Percentiles rank a stretch among this genome's conserved stretches.
phyloP scores from a whole-genome alignment of 2,797 vertebrate genomes.

The Parambassis ranga region DNA sequence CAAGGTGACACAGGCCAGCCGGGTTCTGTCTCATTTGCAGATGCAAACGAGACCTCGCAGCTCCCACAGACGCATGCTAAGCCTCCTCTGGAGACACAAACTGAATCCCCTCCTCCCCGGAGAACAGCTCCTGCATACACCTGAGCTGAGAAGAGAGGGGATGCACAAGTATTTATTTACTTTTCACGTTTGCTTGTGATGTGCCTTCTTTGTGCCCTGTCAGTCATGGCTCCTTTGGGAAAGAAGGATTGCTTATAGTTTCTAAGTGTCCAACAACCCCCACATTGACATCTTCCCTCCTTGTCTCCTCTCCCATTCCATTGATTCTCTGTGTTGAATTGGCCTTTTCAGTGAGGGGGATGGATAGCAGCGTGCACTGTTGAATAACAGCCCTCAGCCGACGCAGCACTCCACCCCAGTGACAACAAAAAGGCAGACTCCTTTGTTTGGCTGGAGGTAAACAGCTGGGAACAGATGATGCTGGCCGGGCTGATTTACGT shows the following conservation, averaged over 20 bases:
- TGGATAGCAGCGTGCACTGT: slow-evolving; percentile 63
- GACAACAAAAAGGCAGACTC: slow-evolving; percentile 79
- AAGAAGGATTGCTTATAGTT: slow-evolving; percentile 64
- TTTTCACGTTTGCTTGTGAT: slow-evolving; percentile 68
- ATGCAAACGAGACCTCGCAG: slow-evolving; percentile 79
- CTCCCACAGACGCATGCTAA: slow-evolving; percentile 58
- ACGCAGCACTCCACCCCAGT: slow-evolving; percentile 72
- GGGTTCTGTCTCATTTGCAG: slow-evolving; percentile 80
- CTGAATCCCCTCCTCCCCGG: slow-evolving; percentile 49
- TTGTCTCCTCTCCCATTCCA: slow-evolving; percentile 63
- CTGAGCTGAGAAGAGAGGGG: slow-evolving; percentile 54
- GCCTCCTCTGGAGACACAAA: slow-evolving; percentile 66
- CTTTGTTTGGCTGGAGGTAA: slow-evolving; percentile 80
- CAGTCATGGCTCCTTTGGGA: slow-evolving; percentile 56
- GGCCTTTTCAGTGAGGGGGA: slow-evolving; percentile 73
- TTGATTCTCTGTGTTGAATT: slow-evolving; percentile 73
- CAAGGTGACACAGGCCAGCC: slow-evolving; percentile 80
- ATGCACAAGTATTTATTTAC: slow-evolving; percentile 69
- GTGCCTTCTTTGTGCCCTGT: slow-evolving; percentile 57
- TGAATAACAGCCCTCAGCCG: slow-evolving; percentile 73
- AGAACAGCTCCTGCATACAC: slow-evolving; percentile 63
- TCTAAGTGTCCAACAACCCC: slow-evolving; percentile 69
- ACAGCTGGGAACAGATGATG: slow-evolving; percentile 79
- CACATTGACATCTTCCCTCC: slow-evolving; percentile 68
- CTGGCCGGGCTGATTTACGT: slow-evolving; percentile 70